These are phyloP conservation scores for Corythornis vintsioides DNA, from an alignment of 2,113 vertebrate genomes.

Conservation along the genomic window DNA sequence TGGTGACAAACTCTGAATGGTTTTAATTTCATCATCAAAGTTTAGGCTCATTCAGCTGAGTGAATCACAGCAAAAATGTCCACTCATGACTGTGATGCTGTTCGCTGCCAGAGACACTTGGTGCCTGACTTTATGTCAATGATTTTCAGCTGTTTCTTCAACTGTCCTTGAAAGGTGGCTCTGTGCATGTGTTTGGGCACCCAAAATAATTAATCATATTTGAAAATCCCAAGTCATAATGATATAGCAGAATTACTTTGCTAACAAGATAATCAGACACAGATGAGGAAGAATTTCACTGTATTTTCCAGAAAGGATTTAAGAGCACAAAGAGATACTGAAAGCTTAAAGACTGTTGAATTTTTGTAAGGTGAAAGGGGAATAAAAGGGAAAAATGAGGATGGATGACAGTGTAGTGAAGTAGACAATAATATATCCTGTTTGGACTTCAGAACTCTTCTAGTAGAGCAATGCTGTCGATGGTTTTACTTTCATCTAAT, in stretches of 20 bases:
- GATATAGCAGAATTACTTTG: background rate
- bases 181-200: background rate
- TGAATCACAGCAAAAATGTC: background rate
- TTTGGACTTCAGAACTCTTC: background rate
- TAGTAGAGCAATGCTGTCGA: background rate
- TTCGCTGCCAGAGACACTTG: background rate
- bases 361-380: background rate
- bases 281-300: background rate
- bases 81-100: background rate
- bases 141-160: background rate
- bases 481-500: background rate
- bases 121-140: background rate
- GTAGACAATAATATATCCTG: background rate
- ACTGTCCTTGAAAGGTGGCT: background rate
- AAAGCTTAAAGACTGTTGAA: background rate
- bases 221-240: background rate
- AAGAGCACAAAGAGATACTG: background rate
- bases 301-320: background rate
- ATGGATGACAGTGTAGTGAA: background rate
- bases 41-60: background rate
- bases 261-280: background rate
- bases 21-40: constrained; percentile 7
- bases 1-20: background rate
- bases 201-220: background rate
- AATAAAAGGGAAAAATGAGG: background rate